Conservation (phyloP, 2,888 invertebrate species). For the Nemapogon koenigi region DNA sequence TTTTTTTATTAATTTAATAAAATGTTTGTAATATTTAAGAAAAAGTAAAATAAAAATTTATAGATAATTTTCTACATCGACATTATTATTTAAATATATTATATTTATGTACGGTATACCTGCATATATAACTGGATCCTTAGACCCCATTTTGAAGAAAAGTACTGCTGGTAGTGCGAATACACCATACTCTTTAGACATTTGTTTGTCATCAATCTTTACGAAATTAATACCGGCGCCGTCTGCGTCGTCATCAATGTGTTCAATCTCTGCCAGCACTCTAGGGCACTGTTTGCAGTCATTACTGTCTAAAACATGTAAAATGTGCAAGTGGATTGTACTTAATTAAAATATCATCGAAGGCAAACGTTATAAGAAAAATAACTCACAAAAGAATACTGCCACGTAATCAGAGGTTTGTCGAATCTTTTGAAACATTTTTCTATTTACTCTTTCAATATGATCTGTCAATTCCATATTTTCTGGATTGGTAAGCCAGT, state of each 20-base stretch:
- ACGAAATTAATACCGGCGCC: constrained; percentile 90
- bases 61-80: no score
- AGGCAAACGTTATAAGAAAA: constrained; percentile 5
- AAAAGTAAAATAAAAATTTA: not conserved
- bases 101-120: no score
- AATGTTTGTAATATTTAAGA: not conserved
- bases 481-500: constrained; percentile 92
- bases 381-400: constrained; percentile 88
- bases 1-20: not conserved
- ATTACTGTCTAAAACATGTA: constrained; percentile 83
- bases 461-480: constrained; percentile 94
- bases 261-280: constrained; percentile 86
- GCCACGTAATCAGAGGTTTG: constrained; percentile 90
- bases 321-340: constrained; percentile 49
- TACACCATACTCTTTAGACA: constrained; percentile 88
- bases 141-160: constrained; percentile 86
- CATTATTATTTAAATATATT: no score
- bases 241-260: constrained; percentile 93
- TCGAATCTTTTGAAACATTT: constrained; percentile 92
- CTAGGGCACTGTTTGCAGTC: constrained; percentile 94
- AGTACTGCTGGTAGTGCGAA: constrained; percentile 90
- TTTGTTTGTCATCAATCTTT: constrained; percentile 86
- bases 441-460: constrained; percentile 88
- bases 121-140: constrained; percentile 91
- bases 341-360: constrained; percentile 18